Conservation (phyloP, 2,797 vertebrate species). For the Parauchenoglanis ngamensis region DNA sequence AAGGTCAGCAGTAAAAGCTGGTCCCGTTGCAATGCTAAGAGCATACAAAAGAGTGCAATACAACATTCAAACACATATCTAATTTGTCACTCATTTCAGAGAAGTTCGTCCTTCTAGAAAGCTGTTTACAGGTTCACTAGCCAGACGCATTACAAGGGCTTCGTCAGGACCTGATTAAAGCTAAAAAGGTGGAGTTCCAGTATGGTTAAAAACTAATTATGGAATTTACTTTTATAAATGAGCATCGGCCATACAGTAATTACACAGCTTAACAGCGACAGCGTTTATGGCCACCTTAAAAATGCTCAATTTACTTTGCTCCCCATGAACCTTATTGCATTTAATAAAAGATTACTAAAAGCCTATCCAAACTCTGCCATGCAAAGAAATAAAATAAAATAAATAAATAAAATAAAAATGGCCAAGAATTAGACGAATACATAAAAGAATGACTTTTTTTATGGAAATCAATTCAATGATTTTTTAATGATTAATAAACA, state of each 20-base stretch:
- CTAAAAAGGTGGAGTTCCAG: conserved; percentile 9
- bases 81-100: not conserved
- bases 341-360: conserved; percentile 14
- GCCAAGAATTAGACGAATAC: not conserved
- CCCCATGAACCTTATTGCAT: not conserved
- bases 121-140: not conserved
- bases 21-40: conserved; percentile 4
- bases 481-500: not conserved
- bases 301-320: conserved; percentile 22
- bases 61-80: not conserved
- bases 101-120: not conserved
- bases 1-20: conserved; percentile 71
- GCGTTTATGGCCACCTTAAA: conserved; percentile 21
- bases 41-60: conserved; percentile 15
- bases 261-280: conserved; percentile 25
- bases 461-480: not conserved
- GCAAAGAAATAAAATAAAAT: not conserved
- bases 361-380: not conserved
- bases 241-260: not conserved
- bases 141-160: not conserved
- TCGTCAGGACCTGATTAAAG: not conserved
- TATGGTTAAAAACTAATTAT: conserved; percentile 8
- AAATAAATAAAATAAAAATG: too few species aligned
- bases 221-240: conserved; percentile 9
- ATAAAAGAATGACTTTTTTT: too few species aligned